These are phyloP conservation scores for Amphipyra tragopoginis DNA, from an alignment of 2,888 invertebrate species.

Conservation along the genomic window DNA sequence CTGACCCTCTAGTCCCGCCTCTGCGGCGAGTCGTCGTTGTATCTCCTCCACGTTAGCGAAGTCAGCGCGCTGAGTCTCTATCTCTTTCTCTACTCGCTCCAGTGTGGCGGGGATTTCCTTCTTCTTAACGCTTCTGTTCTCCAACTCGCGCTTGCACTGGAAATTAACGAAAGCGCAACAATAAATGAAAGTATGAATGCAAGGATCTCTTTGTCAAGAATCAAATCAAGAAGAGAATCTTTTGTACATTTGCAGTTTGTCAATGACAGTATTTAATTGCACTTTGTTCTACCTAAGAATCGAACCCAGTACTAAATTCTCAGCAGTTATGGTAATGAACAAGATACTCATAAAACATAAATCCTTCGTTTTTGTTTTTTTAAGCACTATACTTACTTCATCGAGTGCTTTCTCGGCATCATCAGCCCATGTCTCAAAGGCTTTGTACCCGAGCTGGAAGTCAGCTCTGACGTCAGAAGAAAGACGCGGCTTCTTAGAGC, in stretches of 20 bases:
- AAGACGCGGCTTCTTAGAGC: conserved; percentile 78
- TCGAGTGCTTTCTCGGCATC: conserved; percentile 59
- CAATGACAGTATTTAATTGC: too few species aligned
- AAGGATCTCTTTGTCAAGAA: too few species aligned
- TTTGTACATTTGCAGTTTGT: too few species aligned
- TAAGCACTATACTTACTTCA: too few species aligned
- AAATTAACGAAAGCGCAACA: not conserved
- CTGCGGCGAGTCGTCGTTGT: conserved; percentile 88
- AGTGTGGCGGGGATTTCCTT: conserved; percentile 32
- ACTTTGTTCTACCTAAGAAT: too few species aligned
- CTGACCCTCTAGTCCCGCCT: conserved; percentile 76
- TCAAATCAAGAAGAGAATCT: too few species aligned
- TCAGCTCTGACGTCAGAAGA: conserved; percentile 68
- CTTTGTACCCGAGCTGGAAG: conserved; percentile 87
- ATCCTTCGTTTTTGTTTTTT: too few species aligned
- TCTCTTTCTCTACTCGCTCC: conserved; percentile 80
- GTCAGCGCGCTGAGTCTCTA: conserved; percentile 86
- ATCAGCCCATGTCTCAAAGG: conserved; percentile 82
- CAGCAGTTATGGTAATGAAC: too few species aligned
- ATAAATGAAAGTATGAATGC: too few species aligned
- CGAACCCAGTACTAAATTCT: too few species aligned
- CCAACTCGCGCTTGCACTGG: conserved; percentile 73
- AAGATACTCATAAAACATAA: too few species aligned
- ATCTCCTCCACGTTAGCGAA: conserved; percentile 90
- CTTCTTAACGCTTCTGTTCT: conserved; percentile 56